Base-by-base conservation (phyloP, 2,113 vertebrate genomes). In the Aythya baeri region DNA sequence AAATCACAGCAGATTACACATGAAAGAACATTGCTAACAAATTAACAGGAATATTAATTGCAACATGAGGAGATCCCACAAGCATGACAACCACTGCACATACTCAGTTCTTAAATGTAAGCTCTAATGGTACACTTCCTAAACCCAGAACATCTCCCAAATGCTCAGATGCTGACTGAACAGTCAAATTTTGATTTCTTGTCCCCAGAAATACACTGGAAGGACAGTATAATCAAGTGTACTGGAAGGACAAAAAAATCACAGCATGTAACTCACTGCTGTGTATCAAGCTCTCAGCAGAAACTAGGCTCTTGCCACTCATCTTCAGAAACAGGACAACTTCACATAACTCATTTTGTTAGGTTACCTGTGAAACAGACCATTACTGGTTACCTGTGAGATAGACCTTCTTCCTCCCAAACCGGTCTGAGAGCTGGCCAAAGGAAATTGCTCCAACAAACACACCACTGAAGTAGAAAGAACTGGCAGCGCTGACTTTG, bases 401-500 rank as follows among this genome's bases (percentile, higher is more conserved):
- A 91, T 98, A 98, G 74, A 98, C 97, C 29, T 97, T 98, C 68
- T 98, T 98, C 90, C 98, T 98, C 38, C 98, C 98, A 0, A 98
- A 98, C 58, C 95, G 98, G 90, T 98, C 98, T 0, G 98, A 98
- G 46, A 98, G 97, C 75, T 98, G 98, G 14, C 98, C 98, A 36
- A 98, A 98, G 57, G 95, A 96, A 83, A 98, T 97, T 15, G 98
- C 98, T 41, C 98, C 98, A 68, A 98, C 92, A 70, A 98, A 98
- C 63, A 98, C 98, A 17, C 98, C 98, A 41, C 98, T 98, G 92
- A 98, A 98, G 97, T 98, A 98, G 74, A 97, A 97, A 32, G 98
- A 98, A 86, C 98, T 98, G 13, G 98, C 98, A 18, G 94, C 97
- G 25, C 97, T 97, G 90, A 98, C 98, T 97, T 98, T 98, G 91